Evolutionary conservation across 2,888 invertebrate species (phyloP), one percentile per base, ranked within the genome.

Genomic region (Tuberolachnus salignus): DNA sequence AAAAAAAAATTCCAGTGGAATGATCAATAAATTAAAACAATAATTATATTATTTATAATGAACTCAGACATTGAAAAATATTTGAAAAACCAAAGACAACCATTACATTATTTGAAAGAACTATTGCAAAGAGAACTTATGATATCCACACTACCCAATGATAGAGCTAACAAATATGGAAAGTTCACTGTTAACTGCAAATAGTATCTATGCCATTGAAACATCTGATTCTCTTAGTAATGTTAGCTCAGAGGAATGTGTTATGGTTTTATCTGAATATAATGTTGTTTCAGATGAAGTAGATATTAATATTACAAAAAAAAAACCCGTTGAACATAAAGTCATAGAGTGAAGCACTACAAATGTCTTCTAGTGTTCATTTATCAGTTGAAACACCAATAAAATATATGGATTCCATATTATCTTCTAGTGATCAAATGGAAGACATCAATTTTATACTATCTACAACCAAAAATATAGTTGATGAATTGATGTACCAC

Each of bases 41-140:
- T 9, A n/a, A 34, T 34, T 42, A 59, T 55, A 51, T n/a, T 34
- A 51, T 10, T 13, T n/a, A 74, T 19, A 21, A 74, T 74, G 73
- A 51, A 64, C 13, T n/a, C n/a, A 13, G 64, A 64, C 53, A n/a
- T 64, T 74, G n/a, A 64, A 53, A 74, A 74, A 53, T 64, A 74
- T 74, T 51, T 53, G 21, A 42, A 11, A 23, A 74, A 42, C 9
- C 66, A 66, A 69, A 51, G 10, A 0, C 69, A 78, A 59, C 78
- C 78, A 59, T 34, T 78, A 21, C 59, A 78, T 2, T 69, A 78
- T 78, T 78, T 78, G 69, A 69, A 69, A 78, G 46, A 57, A 10
- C 1, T 69, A 21, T 69, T 78, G 3, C 34, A 69, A 10, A 57
- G 23, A 4, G 34, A 78, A 51, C 21, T 69, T 16, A 59, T 59